Base-by-base conservation (phyloP, 2,888 invertebrate species). In the Eurois occulta region DNA sequence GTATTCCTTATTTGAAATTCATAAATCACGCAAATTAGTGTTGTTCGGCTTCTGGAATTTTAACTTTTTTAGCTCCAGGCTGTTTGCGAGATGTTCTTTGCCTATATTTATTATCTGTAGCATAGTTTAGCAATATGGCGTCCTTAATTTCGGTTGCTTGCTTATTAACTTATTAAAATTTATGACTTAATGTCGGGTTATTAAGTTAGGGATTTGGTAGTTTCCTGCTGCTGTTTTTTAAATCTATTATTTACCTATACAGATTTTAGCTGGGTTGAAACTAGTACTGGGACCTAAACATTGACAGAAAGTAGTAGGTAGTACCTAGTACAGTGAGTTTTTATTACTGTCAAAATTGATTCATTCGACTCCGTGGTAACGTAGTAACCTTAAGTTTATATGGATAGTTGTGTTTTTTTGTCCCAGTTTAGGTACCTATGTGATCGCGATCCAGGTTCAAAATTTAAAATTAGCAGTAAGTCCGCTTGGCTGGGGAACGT, bases 11-110 rank as follows among this genome's bases (percentile, higher is more conserved):
- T 91, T 91, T 91, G 87, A 88, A 89, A 90, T 91, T 91, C 90
- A 91, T 92, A 92, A 92, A 92, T 92, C 91, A 91, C 91, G 84
- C 82, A 90, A 92, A 92, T 91, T 88, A 88, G 85, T 81, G 88
- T 88, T 84, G 85, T 89, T 86, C 75, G 85, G 91, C 92, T 92
- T 88, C 91, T 92, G 92, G 88, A 89, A 87, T 89, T 83, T 85
- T 69, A 83, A 86, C 77, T 79, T 89, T 89, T 89, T 83, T 83
- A 75, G 86, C 91, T 86, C 48, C 74, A 43, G 90, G 91, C 89
- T 89, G 88, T 90, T 91, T 90, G 83, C 76, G 83, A 80, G 86
- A 84, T 86, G 81, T 77, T 82, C 78, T 81, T 88, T 85, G 83
- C 80, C 82, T 86, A 83, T 80, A 81, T 81, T 81, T 82, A 77